Conservation (phyloP, 2,113 vertebrate genomes). For the Rhinoptilus africanus region DNA sequence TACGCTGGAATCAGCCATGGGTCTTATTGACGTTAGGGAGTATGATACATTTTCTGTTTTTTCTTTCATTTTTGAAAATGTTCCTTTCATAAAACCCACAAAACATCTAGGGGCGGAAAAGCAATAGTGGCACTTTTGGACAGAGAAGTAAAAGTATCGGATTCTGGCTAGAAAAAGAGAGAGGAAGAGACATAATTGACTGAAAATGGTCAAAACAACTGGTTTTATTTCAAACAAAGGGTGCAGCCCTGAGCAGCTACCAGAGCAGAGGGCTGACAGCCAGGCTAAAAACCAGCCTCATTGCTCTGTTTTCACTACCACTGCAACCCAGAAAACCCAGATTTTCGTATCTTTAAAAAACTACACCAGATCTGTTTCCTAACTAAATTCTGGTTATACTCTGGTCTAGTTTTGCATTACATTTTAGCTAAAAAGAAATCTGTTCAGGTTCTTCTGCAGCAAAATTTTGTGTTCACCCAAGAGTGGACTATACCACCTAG, state of each 20-base stretch:
- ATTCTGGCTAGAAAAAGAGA: background rate
- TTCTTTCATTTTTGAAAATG: background rate
- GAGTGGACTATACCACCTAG: background rate
- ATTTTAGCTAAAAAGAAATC: background rate
- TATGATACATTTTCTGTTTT: rapidly evolving
- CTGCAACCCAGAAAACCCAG: rapidly evolving
- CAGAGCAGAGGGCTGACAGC: background rate
- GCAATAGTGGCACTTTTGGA: background rate
- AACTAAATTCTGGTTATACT: background rate
- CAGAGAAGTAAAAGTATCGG: background rate
- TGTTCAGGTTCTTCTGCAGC: background rate
- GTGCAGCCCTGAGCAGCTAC: background rate
- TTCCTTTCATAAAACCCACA: background rate
- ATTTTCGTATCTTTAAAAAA: background rate
- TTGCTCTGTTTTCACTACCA: background rate
- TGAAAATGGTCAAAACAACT: background rate
- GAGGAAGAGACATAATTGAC: background rate
- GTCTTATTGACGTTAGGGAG: background rate
- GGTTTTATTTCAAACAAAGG: background rate
- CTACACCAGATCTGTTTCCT: background rate
- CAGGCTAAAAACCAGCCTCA: background rate
- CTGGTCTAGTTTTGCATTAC: background rate
- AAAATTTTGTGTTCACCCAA: background rate
- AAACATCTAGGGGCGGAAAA: background rate
- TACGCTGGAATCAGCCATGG: background rate